phyloP scores from a whole-genome alignment of 2,888 invertebrate genomes.

The Pollenia labialis region DNA sequence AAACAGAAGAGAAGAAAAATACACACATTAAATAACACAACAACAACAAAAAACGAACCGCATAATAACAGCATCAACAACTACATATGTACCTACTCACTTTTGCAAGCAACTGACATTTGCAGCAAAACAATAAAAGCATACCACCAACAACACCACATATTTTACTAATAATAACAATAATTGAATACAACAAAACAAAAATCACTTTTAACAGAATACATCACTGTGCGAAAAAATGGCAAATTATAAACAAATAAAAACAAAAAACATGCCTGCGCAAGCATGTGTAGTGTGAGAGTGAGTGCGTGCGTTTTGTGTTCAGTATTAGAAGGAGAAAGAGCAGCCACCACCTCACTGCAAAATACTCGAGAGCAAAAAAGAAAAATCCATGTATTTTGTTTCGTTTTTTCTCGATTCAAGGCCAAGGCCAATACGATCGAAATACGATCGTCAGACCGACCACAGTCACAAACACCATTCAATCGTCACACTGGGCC shows the following conservation, averaged over 20 bases:
- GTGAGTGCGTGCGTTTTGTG: constrained; percentile 38
- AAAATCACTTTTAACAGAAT: constrained; percentile 24
- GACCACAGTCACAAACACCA: constrained; percentile 38
- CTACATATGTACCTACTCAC: neutral
- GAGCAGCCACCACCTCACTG: neutral
- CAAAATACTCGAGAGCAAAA: constrained; percentile 37
- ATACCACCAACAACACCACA: constrained; percentile 40
- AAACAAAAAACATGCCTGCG: constrained; percentile 30
- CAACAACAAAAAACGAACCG: constrained; percentile 8
- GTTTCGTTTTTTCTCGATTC: constrained; percentile 69
- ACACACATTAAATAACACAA: constrained; percentile 11
- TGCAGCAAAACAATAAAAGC: constrained; percentile 44
- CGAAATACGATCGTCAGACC: constrained; percentile 67
- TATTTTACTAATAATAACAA: constrained; percentile 46
- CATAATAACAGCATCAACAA: constrained; percentile 31
- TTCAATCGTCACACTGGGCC: constrained; percentile 53
- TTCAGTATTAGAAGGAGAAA: constrained; percentile 49
- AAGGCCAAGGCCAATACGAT: constrained; percentile 79
- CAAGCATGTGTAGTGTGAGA: neutral
- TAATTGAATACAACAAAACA: constrained; percentile 57
- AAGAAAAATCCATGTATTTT: constrained; percentile 72
- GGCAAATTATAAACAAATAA: constrained; percentile 4
- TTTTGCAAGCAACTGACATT: constrained; percentile 66
- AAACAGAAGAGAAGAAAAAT: neutral
- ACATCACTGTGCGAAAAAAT: constrained; percentile 19